These are phyloP conservation scores for Aldabrachelys gigantea DNA, from an alignment of 2,113 vertebrate genomes.

Conservation along the genomic window DNA sequence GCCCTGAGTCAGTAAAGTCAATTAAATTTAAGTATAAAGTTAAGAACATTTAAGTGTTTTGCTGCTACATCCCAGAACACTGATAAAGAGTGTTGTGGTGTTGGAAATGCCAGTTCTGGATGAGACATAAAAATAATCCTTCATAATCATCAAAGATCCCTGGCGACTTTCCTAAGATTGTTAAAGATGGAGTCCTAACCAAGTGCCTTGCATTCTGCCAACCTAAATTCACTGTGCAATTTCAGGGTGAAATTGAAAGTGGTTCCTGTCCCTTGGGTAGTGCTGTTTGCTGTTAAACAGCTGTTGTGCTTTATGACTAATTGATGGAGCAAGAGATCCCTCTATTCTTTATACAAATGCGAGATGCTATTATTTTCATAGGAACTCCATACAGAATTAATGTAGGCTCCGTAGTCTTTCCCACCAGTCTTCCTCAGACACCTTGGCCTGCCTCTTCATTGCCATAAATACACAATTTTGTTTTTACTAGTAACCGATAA, in stretches of 20 bases:
- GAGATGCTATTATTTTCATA: constrained; percentile 30
- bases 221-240: background rate
- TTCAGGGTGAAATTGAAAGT: background rate
- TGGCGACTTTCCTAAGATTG: background rate
- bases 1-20: constrained; percentile 58
- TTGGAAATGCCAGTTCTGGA: background rate
- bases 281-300: background rate
- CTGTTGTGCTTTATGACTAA: background rate
- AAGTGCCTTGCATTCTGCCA: background rate
- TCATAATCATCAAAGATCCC: accelerated
- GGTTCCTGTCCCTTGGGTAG: background rate
- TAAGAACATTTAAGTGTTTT: background rate
- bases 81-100: background rate
- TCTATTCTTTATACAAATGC: background rate
- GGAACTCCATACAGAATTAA: background rate
- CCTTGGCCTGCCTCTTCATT: constrained; percentile 31
- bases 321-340: background rate
- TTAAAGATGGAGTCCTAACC: background rate
- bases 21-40: background rate
- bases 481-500: constrained; percentile 64
- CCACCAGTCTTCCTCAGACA: constrained; percentile 49
- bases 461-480: constrained; percentile 48
- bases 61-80: background rate
- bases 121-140: background rate
- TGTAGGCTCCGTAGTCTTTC: constrained; percentile 47